Percentiles rank a stretch among this genome's conserved stretches.
phyloP scores from a whole-genome alignment of 2,888 invertebrate genomes.

The Entomobrya multifasciata region DNA sequence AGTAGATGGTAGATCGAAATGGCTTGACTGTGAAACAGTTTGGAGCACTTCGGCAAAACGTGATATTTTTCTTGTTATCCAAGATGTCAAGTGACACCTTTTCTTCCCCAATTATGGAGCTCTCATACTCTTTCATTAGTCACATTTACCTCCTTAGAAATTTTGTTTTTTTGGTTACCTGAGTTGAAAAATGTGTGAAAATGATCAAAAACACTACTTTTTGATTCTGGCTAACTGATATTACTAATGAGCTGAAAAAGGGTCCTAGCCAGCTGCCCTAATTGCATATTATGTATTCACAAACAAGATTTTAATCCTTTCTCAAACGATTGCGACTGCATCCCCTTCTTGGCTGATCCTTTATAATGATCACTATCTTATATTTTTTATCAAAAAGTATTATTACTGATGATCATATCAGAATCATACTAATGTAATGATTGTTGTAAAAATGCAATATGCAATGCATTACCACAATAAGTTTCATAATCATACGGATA shows the following conservation, averaged over 20 bases:
- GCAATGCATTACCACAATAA: too few relatives aligned
- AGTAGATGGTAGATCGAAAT: too few relatives aligned
- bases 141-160: too few relatives aligned
- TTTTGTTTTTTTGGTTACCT: too few relatives aligned
- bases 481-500: background rate
- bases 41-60: too few relatives aligned
- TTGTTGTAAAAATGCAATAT: conserved; percentile 52
- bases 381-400: conserved; percentile 28
- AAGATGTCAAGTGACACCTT: too few relatives aligned
- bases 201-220: too few relatives aligned
- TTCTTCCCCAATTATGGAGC: too few relatives aligned
- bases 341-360: conserved; percentile 29
- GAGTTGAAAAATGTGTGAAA: background rate
- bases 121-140: too few relatives aligned
- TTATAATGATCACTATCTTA: conserved; percentile 62
- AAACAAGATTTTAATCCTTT: conserved; percentile 63
- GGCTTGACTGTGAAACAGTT: too few relatives aligned
- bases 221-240: conserved; percentile 1
- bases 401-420: conserved; percentile 27
- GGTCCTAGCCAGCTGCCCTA: conserved; percentile 49
- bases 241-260: conserved; percentile 56
- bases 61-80: too few relatives aligned
- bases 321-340: conserved; percentile 62
- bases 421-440: conserved; percentile 20
- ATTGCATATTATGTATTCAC: conserved; percentile 52